A percentile compares a stretch with the other conserved stretches of the same genome.
Conservation (phyloP, 2,113 vertebrate species). For the Alectura lathami region DNA sequence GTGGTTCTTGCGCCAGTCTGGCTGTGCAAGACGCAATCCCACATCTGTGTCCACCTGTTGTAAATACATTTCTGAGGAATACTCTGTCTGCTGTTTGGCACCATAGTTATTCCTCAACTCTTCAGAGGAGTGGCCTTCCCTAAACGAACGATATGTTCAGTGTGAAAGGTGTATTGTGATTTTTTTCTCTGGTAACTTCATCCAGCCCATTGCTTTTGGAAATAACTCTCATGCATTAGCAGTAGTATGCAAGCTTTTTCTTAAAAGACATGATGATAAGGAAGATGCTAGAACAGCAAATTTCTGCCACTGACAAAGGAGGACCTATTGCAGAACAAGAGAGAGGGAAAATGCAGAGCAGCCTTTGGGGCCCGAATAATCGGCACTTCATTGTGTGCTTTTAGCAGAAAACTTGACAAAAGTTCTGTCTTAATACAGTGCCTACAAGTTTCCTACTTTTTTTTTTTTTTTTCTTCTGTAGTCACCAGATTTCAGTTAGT, state of each 20-base stretch:
- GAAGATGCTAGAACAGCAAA: background rate
- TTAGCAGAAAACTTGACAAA: background rate
- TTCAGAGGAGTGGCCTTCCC: background rate
- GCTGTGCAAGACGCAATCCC: background rate
- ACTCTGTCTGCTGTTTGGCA: background rate
- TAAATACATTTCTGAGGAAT: background rate
- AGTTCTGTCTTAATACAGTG: background rate
- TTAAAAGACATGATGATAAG: background rate
- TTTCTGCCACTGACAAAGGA: background rate
- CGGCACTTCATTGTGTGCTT: background rate
- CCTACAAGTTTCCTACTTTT: accelerated
- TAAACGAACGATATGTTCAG: background rate
- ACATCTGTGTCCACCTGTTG: background rate
- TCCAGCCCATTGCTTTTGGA: background rate
- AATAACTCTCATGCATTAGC: background rate
- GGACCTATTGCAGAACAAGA: background rate
- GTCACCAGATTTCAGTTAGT: background rate
- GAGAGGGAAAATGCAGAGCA: background rate
- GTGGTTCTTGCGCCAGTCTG: background rate
- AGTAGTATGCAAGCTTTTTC: background rate
- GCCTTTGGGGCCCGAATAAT: background rate
- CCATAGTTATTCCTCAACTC: background rate
- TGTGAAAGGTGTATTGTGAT: background rate
- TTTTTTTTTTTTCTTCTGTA: background rate
- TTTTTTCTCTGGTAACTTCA: background rate